Evolutionary conservation across 2,113 vertebrate species (phyloP).

Genomic region (Hydropotes inermis): DNA sequence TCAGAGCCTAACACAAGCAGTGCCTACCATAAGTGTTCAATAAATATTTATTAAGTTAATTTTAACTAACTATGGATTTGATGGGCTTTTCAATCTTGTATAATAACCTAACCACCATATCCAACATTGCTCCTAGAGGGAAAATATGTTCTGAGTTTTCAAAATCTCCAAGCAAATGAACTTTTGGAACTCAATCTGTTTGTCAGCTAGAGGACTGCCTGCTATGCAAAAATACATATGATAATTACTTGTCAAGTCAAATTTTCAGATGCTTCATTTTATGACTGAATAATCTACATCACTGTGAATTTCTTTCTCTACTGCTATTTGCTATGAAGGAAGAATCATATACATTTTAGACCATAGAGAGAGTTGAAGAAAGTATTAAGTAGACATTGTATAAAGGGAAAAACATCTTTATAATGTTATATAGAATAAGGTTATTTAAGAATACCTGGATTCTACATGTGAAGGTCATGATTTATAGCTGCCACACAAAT

Average conservation of each 20-base stretch:
- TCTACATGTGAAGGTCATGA: background rate
- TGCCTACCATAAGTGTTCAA: background rate
- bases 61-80: background rate
- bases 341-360: background rate
- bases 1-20: background rate
- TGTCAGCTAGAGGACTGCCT: background rate
- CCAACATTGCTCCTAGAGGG: background rate
- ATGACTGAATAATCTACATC: conserved; percentile 4
- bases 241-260: conserved; percentile 16
- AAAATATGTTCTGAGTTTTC: conserved; percentile 36
- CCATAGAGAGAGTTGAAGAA: background rate
- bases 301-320: background rate
- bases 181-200: conserved; percentile 25
- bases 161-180: background rate
- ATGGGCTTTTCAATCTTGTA: background rate
- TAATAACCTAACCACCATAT: background rate
- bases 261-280: background rate
- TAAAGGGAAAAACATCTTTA: background rate
- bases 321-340: background rate
- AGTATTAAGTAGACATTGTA: background rate
- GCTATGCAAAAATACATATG: conserved; percentile 12
- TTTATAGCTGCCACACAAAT: background rate
- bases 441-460: conserved; percentile 22
- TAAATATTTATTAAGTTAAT: conserved; percentile 11
- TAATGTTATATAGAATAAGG: background rate